Percentiles rank a stretch among this genome's conserved stretches.
Conservation (phyloP, 1,140 invertebrate species). For the Agraylea sexmaculata region DNA sequence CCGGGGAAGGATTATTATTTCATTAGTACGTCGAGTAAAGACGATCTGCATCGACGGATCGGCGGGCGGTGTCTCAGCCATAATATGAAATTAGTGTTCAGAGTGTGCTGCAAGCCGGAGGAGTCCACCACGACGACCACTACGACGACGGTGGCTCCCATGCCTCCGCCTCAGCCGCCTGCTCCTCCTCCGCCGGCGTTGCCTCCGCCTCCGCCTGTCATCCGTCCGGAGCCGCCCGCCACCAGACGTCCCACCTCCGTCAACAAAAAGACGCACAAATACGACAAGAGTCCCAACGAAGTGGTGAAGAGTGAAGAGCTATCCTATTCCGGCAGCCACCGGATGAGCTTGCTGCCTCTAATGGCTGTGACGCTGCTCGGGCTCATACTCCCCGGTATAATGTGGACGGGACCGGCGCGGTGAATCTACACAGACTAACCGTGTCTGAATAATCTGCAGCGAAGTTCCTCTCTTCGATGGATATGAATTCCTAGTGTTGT, state of each 20-base stretch:
- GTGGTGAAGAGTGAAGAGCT: conserved; percentile 86
- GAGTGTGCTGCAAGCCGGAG: conserved; percentile 73
- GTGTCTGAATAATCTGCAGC: no score
- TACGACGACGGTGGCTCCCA: conserved; percentile 36
- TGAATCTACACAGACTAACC: no score
- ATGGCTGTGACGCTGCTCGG: conserved; percentile 32
- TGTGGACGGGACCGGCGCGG: conserved; percentile 34
- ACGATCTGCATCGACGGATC: conserved; percentile 80
- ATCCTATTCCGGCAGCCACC: conserved; percentile 46
- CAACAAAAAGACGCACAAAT: conserved; percentile 56
- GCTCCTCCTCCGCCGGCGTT: conserved; percentile 26
- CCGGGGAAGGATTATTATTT: conserved; percentile 94
- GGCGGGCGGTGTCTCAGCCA: conserved; percentile 81
- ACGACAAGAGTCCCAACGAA: conserved; percentile 80
- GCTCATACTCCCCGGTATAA: conserved; percentile 28
- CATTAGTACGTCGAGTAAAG: conserved; percentile 85
- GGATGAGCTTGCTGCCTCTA: conserved; percentile 23
- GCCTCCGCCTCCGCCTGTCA: conserved; percentile 15
- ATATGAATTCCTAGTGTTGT: no score
- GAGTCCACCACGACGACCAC: conserved; percentile 40
- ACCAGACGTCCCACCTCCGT: conserved; percentile 34
- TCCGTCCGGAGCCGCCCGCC: conserved; percentile 25
- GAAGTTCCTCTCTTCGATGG: no score
- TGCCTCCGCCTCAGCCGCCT: conserved; percentile 40
- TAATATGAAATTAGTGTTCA: conserved; percentile 94